phyloP scores from a whole-genome alignment of 2,797 vertebrate genomes.

The Chrosomus eos region DNA sequence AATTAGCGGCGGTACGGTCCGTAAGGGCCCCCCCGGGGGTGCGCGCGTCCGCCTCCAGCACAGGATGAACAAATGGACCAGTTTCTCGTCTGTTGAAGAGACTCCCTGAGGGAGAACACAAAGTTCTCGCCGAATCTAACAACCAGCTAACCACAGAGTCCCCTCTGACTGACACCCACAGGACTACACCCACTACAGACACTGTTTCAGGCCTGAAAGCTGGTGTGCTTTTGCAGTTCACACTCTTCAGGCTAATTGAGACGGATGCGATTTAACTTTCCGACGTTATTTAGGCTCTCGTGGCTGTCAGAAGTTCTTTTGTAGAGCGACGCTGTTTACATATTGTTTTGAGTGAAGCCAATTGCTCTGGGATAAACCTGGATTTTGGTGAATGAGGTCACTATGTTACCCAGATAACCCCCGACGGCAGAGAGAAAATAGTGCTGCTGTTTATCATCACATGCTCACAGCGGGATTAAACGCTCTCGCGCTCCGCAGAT shows the following conservation, averaged over 20 bases:
- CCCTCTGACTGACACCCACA: conserved; percentile 59
- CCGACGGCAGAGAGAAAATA: conserved; percentile 22
- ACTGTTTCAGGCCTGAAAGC: conserved; percentile 58
- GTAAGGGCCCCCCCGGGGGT: conserved; percentile 58
- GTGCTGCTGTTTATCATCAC: conserved; percentile 23
- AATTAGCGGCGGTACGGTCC: conserved; percentile 79
- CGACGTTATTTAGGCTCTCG: background rate
- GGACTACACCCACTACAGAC: conserved; percentile 60
- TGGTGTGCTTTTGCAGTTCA: conserved; percentile 66
- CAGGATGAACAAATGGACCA: conserved; percentile 62
- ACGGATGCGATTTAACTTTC: conserved; percentile 40
- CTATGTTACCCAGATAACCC: conserved; percentile 19
- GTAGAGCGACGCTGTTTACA: background rate
- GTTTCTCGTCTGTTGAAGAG: conserved; percentile 56
- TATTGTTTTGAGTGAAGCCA: background rate
- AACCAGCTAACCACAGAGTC: conserved; percentile 61
- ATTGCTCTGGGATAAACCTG: conserved; percentile 17
- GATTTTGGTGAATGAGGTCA: background rate
- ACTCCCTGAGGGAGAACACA: conserved; percentile 68
- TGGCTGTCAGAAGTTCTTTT: background rate
- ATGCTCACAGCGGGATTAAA: conserved; percentile 36
- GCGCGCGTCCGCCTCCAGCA: conserved; percentile 57
- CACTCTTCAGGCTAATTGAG: conserved; percentile 55
- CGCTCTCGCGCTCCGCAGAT: background rate
- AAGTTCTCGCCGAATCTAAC: conserved; percentile 71